Evolutionary conservation across 2,113 vertebrate genomes (phyloP), one percentile per base, ranked within the genome.

Genomic region (Erythrocercus mccallii): DNA sequence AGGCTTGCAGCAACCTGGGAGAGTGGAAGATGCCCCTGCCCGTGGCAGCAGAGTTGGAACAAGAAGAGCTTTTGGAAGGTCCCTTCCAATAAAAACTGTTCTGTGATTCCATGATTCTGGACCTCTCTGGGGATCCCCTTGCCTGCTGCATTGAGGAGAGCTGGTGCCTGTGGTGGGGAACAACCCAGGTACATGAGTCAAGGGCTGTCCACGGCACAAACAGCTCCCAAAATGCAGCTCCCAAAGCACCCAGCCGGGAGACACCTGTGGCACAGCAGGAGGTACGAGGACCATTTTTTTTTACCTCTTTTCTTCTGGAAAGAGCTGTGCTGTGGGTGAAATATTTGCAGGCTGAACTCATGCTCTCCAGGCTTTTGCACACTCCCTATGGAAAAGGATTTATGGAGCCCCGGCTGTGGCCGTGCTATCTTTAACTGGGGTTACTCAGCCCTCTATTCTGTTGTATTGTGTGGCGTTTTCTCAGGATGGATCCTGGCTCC

Each of bases 111-210:
- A 3, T 9, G 9, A 9, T 28, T 45, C n/a, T n/a, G 53, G 53
- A 25, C 2, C 6, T 68, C 38, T 25, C 53, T 45, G 45, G 15
- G 27, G 8, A 16, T 33, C 18, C 22, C 47, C 15, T n/a, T 51
- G 37, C 25, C 51, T 22, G 6, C 9, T 27, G 4, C 25, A 20
- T 4, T 3, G 12, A 33, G 9, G 30, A 15, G 7, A 4, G 38
- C 17, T 8, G 2, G 51, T 16, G 8, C 6, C 23, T 8, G 1
- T 5, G 21, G 18, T 0, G 10, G 31, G 25, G 25, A 3, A 31
- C n/a, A 9, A 2, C 6, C 5, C 5, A 1, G 24, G 9, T 7
- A 5, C 1, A 0, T 5, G 23, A 38, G 33, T 8, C 35, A 4
- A 11, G 16, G 24, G 44, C 40, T 45, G 27, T 10, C 47, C 31